These are phyloP conservation scores for Gorsachius magnificus DNA, from an alignment of 2,797 vertebrate genomes.

Conservation along the genomic window DNA sequence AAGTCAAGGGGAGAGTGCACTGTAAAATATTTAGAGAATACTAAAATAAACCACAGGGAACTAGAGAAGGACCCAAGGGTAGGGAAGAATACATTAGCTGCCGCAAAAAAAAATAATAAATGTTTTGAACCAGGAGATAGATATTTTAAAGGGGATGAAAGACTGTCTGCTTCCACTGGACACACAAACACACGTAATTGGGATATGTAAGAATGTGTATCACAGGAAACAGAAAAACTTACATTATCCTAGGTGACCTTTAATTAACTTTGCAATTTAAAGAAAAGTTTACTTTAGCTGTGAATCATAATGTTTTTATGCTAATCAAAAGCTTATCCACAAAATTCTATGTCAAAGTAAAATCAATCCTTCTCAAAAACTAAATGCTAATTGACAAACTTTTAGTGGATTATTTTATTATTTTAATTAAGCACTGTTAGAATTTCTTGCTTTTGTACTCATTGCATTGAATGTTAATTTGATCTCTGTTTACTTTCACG, in stretches of 20 bases:
- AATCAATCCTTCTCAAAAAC: not conserved
- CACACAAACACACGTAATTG: not conserved
- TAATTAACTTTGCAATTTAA: not conserved
- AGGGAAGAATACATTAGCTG: not conserved
- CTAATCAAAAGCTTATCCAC: not conserved
- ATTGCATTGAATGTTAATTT: not conserved
- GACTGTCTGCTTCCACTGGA: not conserved
- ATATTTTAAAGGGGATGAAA: not conserved
- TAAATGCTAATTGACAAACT: not conserved
- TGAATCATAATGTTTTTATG: not conserved
- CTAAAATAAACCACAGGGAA: not conserved
- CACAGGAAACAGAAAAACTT: not conserved
- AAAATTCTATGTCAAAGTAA: not conserved
- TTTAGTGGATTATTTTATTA: not conserved
- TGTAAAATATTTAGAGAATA: slow-evolving; percentile 44
- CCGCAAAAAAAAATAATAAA: not conserved
- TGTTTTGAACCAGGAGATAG: not conserved
- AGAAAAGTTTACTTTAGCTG: not conserved
- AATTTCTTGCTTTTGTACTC: not conserved
- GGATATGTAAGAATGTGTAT: not conserved
- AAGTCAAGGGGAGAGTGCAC: not conserved
- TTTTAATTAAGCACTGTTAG: not conserved
- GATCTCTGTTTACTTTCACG: not conserved
- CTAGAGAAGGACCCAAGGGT: not conserved
- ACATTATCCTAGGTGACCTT: not conserved